phyloP scores from a whole-genome alignment of 2,888 invertebrate species.

The Crocallis elinguaria region DNA sequence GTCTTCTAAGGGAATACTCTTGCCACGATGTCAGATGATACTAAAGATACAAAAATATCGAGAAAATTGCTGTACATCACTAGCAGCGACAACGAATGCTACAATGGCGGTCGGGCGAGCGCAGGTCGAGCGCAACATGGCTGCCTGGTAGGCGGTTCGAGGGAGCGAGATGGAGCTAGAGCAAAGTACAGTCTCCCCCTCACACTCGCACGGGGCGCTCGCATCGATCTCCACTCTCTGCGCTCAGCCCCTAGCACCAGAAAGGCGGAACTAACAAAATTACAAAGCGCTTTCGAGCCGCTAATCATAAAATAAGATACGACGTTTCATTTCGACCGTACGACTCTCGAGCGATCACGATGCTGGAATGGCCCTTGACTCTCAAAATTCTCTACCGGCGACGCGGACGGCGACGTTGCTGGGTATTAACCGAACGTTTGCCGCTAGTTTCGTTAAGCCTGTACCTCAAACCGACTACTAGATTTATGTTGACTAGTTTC shows the following conservation, averaged over 20 bases:
- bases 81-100: constrained; percentile 79
- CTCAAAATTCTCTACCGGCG: constrained; percentile 82
- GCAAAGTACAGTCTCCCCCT: constrained; percentile 64
- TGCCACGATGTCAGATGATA: constrained; percentile 33
- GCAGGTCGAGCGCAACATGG: constrained; percentile 85
- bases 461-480: constrained; percentile 58
- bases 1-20: constrained; percentile 8
- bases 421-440: constrained; percentile 72
- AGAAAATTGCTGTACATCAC: constrained; percentile 72
- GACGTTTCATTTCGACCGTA: constrained; percentile 85
- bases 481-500: constrained; percentile 50
- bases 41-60: constrained; percentile 62
- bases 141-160: constrained; percentile 84
- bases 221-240: constrained; percentile 84
- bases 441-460: constrained; percentile 62
- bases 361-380: constrained; percentile 83
- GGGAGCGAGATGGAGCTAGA: constrained; percentile 69
- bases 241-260: constrained; percentile 84
- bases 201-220: constrained; percentile 77
- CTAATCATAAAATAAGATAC: constrained; percentile 86
- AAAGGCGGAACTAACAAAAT: constrained; percentile 86
- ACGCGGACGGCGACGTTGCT: no score
- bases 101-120: constrained; percentile 85
- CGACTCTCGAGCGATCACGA: constrained; percentile 82
- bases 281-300: constrained; percentile 85